Evolutionary conservation across 1,140 invertebrate genomes (phyloP).

Genomic region (Eriocheir sinensis): DNA sequence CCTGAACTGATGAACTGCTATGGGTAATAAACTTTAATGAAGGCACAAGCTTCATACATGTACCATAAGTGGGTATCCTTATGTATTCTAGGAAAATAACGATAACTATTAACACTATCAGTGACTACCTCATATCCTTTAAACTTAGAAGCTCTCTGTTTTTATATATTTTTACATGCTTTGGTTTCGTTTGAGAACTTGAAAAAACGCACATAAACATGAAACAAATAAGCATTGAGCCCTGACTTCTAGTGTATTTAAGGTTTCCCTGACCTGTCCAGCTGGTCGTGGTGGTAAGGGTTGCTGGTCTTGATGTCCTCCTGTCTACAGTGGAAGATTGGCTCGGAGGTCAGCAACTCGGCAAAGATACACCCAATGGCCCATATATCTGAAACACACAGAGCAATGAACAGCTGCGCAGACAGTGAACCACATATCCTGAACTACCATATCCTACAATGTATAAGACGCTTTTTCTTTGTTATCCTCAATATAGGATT

Average conservation of each 20-base stretch:
- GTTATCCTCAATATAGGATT: neutral
- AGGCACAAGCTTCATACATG: too few species aligned
- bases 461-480: neutral
- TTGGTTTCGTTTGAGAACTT: too few species aligned
- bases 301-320: constrained; percentile 99
- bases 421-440: neutral
- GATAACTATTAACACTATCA: too few species aligned
- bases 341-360: constrained; percentile 97
- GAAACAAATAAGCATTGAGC: neutral
- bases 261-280: constrained; percentile 85
- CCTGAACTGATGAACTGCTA: too few species aligned
- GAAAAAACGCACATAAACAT: too few species aligned
- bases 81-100: too few species aligned
- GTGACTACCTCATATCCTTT: too few species aligned
- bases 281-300: constrained; percentile 99
- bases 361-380: constrained; percentile 99
- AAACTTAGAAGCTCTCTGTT: too few species aligned
- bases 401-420: neutral
- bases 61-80: too few species aligned
- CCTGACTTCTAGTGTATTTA: neutral
- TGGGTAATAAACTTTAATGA: too few species aligned
- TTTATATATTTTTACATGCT: too few species aligned
- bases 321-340: constrained; percentile 99
- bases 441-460: neutral
- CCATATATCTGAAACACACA: constrained; percentile 94